Conservation (phyloP, 2,113 vertebrate species). For the Myodes glareolus region DNA sequence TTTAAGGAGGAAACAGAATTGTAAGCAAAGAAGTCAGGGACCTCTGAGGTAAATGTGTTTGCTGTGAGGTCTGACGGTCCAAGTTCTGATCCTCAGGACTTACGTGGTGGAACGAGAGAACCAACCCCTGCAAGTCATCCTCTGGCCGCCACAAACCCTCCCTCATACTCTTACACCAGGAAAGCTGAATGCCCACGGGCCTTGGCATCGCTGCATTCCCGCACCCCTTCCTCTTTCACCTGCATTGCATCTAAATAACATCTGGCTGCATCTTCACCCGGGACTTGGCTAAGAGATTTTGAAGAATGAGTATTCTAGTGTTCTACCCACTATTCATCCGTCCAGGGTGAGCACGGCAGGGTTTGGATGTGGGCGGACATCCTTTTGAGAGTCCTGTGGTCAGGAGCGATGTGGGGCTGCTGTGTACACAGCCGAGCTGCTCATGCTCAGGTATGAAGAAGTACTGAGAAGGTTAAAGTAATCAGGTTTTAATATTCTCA, state of each 20-base stretch:
- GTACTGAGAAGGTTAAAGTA: background rate
- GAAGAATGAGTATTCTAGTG: background rate
- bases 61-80: rapidly evolving
- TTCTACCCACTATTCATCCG: background rate
- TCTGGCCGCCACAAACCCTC: no score
- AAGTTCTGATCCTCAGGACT: background rate
- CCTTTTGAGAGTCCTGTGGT: background rate
- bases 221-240: background rate
- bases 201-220: background rate
- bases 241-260: background rate
- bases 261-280: background rate
- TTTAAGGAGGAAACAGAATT: background rate
- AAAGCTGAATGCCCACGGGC: background rate
- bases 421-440: background rate
- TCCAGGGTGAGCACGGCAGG: background rate
- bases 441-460: background rate
- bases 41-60: background rate
- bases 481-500: background rate
- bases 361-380: background rate
- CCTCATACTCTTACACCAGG: background rate
- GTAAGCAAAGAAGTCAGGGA: background rate
- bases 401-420: background rate
- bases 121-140: background rate
- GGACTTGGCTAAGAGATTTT: background rate
- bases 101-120: background rate